These are phyloP conservation scores for Akabosia matsudoensis DNA, from an alignment of 1,140 invertebrate genomes.

Conservation along the genomic window DNA sequence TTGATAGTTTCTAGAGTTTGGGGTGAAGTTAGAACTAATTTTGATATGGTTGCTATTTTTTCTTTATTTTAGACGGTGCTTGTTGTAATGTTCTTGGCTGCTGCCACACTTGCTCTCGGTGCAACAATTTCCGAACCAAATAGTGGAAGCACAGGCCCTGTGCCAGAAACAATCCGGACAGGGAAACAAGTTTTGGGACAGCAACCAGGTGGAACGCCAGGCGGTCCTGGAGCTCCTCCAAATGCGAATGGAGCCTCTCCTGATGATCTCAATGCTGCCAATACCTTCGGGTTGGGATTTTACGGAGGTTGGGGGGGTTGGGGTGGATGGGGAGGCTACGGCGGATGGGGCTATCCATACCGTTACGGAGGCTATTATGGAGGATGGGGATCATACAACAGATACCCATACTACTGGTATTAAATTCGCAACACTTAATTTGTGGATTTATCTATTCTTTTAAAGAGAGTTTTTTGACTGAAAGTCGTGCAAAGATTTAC, in stretches of 20 bases:
- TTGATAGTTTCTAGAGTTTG: too few species aligned
- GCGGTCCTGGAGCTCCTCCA: neutral
- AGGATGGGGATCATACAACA: neutral
- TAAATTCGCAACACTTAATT: too few species aligned
- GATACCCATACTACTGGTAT: neutral
- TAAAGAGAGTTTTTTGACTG: too few species aligned
- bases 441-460: too few species aligned
- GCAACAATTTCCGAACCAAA: neutral
- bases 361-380: neutral
- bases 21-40: too few species aligned
- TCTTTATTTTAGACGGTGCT: neutral
- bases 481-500: too few species aligned
- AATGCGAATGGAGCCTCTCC: neutral
- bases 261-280: neutral
- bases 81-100: neutral
- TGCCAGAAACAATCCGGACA: neutral
- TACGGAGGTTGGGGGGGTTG: neutral
- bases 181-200: neutral
- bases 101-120: neutral
- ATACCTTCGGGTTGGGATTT: neutral
- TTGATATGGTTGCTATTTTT: neutral
- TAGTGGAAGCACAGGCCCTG: neutral
- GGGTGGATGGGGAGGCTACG: neutral
- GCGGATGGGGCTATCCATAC: neutral
- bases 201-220: too few species aligned